Conservation (phyloP, 1,140 invertebrate genomes). For the Drosophila pectinifera region DNA sequence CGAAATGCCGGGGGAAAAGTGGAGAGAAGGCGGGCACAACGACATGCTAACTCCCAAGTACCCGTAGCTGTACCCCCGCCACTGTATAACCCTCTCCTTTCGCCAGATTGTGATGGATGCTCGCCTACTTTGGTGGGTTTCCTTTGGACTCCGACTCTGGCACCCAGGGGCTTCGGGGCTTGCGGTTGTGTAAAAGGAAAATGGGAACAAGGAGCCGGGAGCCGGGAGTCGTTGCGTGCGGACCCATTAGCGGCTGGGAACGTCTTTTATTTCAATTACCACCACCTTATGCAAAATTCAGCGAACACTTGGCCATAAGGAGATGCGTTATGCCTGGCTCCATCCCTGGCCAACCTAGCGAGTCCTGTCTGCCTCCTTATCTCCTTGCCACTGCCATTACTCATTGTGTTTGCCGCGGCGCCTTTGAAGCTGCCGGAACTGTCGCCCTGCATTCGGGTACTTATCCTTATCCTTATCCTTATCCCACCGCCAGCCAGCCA, state of each 20-base stretch:
- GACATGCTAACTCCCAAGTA: slow-evolving; percentile 41
- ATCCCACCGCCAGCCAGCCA: neutral
- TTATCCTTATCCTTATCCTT: slow-evolving; percentile 20
- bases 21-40: neutral
- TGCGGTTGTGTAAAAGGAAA: slow-evolving; percentile 23
- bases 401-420: slow-evolving; percentile 43
- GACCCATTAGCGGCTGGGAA: slow-evolving; percentile 61
- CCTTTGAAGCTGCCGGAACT: slow-evolving; percentile 40
- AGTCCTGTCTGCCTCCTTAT: slow-evolving; percentile 15
- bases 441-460: slow-evolving; percentile 37
- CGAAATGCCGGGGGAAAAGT: slow-evolving; percentile 34
- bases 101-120: slow-evolving; percentile 48
- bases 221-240: slow-evolving; percentile 33
- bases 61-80: neutral
- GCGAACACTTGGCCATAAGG: slow-evolving; percentile 37
- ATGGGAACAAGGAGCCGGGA: slow-evolving; percentile 6
- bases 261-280: slow-evolving; percentile 79
- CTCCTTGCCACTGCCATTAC: slow-evolving; percentile 26
- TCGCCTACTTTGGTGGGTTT: slow-evolving; percentile 24
- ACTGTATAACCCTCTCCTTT: slow-evolving; percentile 24
- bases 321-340: slow-evolving; percentile 49
- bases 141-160: neutral
- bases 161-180: slow-evolving; percentile 11
- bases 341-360: slow-evolving; percentile 23
- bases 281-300: slow-evolving; percentile 64